Evolutionary conservation across 2,888 invertebrate genomes (phyloP), one percentile per base, ranked within the genome.

Genomic region (Phanerotoma sp.): DNA sequence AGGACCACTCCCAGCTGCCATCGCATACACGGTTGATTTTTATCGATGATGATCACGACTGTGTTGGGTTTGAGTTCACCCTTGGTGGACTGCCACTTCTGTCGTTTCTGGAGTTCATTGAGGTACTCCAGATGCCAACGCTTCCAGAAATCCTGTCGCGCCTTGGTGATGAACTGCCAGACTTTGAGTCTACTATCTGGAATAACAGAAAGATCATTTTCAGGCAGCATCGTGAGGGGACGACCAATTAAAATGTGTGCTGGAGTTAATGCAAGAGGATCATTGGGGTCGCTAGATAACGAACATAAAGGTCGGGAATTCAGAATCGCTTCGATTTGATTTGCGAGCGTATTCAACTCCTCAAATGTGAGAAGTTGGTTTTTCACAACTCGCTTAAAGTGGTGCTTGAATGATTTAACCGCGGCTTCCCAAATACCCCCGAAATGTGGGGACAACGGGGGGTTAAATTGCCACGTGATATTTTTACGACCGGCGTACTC

Each of bases 191-290:
- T 63, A 55, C 64, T 65, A 4, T 55, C 55, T 41, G 66, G 62
- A 57, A 61, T 45, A 33, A 37, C 41, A 28, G 40, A 13, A 41
- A 56, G 38, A 22, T 48, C 44, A 40, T 32, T 38, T 47, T 66
- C 64, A 13, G 64, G 61, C 4, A 67, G 51, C n/a, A n/a, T n/a
- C n/a, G n/a, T n/a, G n/a, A n/a, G n/a, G n/a, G n/a, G n/a, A n/a
- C n/a, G n/a, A n/a, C 11, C 66, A 10, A 70, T 58, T 10, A 74
- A 56, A 52, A 71, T 66, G 58, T 73, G 70, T 16, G 65, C 69
- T n/a, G 57, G 54, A n/a, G 57, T 56, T 21, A 61, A 33, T 1
- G 60, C 62, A 4, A 52, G n/a, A 7, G 52, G 53, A 51, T 60
- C 59, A 13, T 58, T 57, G 2, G 61, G 58, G 51, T 64, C 57